Percentiles rank a stretch among this genome's conserved stretches.
These are phyloP conservation scores for Odocoileus virginianus DNA, from an alignment of 2,113 vertebrate species.

Conservation along the genomic window DNA sequence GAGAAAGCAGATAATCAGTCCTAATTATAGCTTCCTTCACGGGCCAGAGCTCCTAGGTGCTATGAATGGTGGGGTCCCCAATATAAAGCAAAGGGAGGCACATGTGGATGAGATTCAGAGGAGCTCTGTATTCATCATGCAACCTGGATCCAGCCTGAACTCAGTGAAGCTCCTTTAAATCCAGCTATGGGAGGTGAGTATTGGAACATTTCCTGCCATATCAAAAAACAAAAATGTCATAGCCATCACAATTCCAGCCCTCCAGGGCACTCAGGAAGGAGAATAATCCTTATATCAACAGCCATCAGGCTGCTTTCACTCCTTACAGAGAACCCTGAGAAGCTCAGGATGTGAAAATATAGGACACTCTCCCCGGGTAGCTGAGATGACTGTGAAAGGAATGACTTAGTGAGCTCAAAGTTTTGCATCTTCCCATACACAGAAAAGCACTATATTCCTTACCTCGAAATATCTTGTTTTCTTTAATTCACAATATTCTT, in stretches of 20 bases:
- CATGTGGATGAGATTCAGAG: no score
- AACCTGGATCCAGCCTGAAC: not conserved
- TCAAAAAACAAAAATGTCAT: not conserved
- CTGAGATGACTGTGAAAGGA: not conserved
- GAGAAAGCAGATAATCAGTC: not conserved
- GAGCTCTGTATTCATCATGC: no score
- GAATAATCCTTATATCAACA: not conserved
- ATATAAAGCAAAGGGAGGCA: no score
- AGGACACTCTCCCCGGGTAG: not conserved
- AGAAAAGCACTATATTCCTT: not conserved
- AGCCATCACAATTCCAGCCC: not conserved
- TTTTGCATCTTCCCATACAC: not conserved
- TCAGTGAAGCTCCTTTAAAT: not conserved
- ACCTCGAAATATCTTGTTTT: not conserved
- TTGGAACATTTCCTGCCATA: not conserved
- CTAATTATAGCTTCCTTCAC: not conserved
- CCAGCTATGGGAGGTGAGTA: not conserved
- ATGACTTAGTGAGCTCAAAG: not conserved
- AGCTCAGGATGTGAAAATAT: not conserved
- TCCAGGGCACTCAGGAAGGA: not conserved
- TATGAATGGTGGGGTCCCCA: fast-evolving
- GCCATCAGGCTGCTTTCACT: not conserved
- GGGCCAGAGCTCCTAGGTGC: not conserved
- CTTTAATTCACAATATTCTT: not conserved
- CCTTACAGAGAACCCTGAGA: not conserved